Conservation (phyloP, 2,797 vertebrate species). For the Xiphorhynchus erythropygius region DNA sequence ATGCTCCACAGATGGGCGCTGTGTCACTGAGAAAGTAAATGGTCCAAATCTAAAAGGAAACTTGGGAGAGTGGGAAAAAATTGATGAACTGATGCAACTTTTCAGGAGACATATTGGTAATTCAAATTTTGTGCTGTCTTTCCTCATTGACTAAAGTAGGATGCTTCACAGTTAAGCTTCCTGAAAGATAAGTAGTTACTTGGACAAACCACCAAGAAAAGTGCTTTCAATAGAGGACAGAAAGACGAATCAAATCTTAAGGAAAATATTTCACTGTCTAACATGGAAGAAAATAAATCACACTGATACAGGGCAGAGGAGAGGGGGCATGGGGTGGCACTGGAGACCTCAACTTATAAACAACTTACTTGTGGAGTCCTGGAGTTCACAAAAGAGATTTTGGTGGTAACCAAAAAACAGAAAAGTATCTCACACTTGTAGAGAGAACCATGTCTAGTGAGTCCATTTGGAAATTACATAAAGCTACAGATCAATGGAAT, state of each 20-base stretch:
- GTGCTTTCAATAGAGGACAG: not conserved
- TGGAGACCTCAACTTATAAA: not conserved
- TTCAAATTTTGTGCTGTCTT: not conserved
- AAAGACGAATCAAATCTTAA: rapidly evolving
- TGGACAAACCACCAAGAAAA: not conserved
- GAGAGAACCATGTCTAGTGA: not conserved
- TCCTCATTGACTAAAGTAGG: not conserved
- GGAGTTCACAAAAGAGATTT: not conserved
- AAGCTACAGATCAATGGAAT: not conserved
- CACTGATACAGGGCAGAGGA: rapidly evolving
- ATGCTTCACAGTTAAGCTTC: not conserved
- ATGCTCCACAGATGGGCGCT: rapidly evolving
- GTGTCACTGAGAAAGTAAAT: not conserved
- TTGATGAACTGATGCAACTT: not conserved
- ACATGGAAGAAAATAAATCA: not conserved
- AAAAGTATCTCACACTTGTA: not conserved
- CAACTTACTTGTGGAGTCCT: not conserved
- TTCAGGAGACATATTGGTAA: not conserved
- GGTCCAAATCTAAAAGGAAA: not conserved
- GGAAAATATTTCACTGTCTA: not conserved
- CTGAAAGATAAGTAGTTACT: not conserved
- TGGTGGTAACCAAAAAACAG: not conserved
- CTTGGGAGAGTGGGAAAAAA: not conserved
- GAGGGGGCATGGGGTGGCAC: rapidly evolving
- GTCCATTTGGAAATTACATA: not conserved